Evolutionary conservation across 2,797 vertebrate genomes (phyloP).

Genomic region (Todus mexicanus): DNA sequence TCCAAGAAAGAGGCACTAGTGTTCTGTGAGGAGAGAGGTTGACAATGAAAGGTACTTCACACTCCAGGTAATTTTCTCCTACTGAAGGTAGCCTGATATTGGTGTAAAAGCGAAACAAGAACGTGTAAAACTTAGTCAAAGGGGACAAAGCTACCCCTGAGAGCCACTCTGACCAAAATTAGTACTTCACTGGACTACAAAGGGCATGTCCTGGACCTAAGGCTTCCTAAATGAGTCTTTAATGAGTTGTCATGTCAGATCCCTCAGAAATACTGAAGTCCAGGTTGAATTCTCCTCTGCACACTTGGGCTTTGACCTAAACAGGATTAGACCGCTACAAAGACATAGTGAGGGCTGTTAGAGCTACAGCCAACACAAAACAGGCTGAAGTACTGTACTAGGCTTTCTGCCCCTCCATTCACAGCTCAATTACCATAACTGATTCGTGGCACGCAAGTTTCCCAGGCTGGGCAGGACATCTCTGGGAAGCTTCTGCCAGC

Average conservation of each 20-base stretch:
- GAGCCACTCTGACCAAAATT: too few species aligned
- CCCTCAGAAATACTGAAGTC: not conserved
- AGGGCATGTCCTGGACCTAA: not conserved
- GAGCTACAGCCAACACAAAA: not conserved
- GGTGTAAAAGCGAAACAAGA: not conserved
- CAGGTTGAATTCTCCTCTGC: not conserved
- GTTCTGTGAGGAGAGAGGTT: too few species aligned
- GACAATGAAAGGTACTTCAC: not conserved
- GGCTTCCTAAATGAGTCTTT: not conserved
- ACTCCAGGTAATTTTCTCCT: not conserved
- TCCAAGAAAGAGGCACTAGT: not conserved
- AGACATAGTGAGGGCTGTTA: fast-evolving
- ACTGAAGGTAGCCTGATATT: not conserved
- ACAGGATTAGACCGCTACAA: too few species aligned
- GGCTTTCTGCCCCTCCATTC: not conserved
- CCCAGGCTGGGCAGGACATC: too few species aligned
- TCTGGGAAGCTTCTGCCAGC: not conserved
- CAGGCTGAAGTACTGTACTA: not conserved
- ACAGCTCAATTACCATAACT: too few species aligned
- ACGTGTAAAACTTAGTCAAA: not conserved
- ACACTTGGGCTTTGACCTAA: not conserved
- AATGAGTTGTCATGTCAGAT: not conserved
- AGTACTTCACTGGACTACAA: not conserved
- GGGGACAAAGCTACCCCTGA: too few species aligned
- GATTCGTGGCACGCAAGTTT: fast-evolving